Base-by-base conservation (phyloP, 2,797 vertebrate genomes). In the Aratinga solstitialis region DNA sequence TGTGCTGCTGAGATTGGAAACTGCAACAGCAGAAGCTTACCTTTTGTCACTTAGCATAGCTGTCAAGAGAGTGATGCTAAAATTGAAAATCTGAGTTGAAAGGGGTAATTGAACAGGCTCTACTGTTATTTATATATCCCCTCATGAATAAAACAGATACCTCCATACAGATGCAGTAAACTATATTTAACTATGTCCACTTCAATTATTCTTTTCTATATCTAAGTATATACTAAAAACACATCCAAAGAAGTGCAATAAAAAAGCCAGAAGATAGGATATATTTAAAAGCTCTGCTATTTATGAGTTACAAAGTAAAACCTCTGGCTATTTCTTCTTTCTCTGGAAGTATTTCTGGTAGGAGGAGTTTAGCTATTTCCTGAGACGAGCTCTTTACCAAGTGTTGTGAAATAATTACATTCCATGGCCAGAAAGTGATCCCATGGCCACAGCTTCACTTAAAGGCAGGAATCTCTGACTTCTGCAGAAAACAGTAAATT, bases 31-130 rank as follows among this genome's bases (percentile, higher is more conserved):
- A 89, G 45, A 40, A 93, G 73, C 40, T 88, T 78, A 68, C 71
- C 73, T 75, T 80, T 74, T 76, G 63, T 90, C 73, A 86, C 54
- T 86, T 90, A 91, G 38, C 85, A 87, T 47, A 88, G 86, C 78
- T 89, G 84, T 67, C 90, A 90, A 94, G 72, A 40, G 36, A 89
- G 69, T 34, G 81, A 91, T 58, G 92, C 81, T 94, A 95, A 93
- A 93, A 94, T 21, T 89, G 81, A 94, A 90, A 89, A 32, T 61
- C 68, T 61, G 74, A 77, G 90, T 86, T 63, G 73, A 92, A 94
- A 95, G 53, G 50, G 83, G 78, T 77, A 86, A 80, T 79, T 43
- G 72, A 92, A 93, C 89, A 91, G 78, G 51, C 34, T 87, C 90
- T 87, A 82, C 24, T 79, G 61, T 76, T 96, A 94, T 85, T 91